Percentiles rank a stretch among this genome's conserved stretches.
phyloP scores from a whole-genome alignment of 2,113 vertebrate species.

The Mionectes macconnelli region DNA sequence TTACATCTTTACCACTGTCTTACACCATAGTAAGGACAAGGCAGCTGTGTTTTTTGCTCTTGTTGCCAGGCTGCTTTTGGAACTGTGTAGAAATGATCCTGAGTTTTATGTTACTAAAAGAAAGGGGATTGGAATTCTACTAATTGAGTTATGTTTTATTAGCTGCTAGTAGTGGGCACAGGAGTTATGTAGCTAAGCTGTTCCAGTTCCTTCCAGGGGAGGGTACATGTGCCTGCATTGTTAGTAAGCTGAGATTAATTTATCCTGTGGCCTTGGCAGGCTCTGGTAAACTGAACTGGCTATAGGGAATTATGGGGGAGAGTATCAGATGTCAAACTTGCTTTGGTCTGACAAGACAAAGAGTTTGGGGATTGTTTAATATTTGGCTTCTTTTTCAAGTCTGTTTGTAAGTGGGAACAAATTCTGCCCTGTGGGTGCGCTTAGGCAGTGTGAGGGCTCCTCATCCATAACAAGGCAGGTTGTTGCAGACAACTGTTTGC shows the following conservation, averaged over 20 bases:
- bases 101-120: not conserved
- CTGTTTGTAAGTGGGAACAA: not conserved
- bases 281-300: not conserved
- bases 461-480: not conserved
- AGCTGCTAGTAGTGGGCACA: not conserved
- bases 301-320: not conserved
- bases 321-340: not conserved
- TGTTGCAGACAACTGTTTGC: not conserved
- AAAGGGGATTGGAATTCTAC: not conserved
- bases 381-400: not conserved
- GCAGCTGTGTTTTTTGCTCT: not conserved
- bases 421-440: not conserved
- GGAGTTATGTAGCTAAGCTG: not conserved
- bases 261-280: slow-evolving; percentile 21
- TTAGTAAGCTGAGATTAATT: not conserved
- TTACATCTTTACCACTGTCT: not conserved
- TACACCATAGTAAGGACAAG: not conserved
- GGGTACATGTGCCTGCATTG: not conserved
- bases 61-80: slow-evolving; percentile 15
- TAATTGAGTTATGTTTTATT: slow-evolving; percentile 1
- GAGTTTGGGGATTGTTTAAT: not conserved
- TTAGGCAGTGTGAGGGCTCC: not conserved
- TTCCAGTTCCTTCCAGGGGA: not conserved
- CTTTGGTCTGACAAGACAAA: not conserved
- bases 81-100: not conserved